phyloP scores from a whole-genome alignment of 2,113 vertebrate genomes.

The Tragulus kanchil region DNA sequence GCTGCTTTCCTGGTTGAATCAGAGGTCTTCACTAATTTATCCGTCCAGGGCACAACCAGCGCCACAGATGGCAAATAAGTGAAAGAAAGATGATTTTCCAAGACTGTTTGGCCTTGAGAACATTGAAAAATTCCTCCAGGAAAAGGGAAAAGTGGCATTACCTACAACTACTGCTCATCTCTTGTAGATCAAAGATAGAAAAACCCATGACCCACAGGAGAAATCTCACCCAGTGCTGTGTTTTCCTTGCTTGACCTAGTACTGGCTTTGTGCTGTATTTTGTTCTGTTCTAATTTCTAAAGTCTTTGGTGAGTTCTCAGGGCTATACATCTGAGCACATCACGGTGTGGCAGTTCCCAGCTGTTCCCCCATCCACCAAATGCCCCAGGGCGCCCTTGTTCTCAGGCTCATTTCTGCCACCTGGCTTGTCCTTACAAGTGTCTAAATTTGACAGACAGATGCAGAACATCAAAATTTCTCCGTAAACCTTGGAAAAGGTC shows the following conservation, averaged over 20 bases:
- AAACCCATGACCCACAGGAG: neutral
- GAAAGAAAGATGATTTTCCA: slow-evolving; percentile 21
- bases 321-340: neutral
- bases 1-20: neutral
- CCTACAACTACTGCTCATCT: neutral
- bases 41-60: neutral
- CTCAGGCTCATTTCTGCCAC: neutral
- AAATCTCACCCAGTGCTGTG: neutral
- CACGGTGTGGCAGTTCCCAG: neutral
- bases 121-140: neutral
- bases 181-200: neutral
- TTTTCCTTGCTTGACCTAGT: neutral
- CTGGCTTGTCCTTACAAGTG: neutral
- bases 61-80: neutral
- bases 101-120: neutral
- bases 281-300: neutral
- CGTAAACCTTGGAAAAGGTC: neutral
- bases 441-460: neutral
- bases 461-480: neutral
- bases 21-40: neutral
- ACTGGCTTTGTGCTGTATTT: neutral
- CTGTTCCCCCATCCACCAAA: neutral
- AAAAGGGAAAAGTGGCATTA: slow-evolving; percentile 14
- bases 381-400: neutral
- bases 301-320: neutral